A percentile compares a stretch with the other conserved stretches of the same genome.
Evolutionary conservation across 2,797 vertebrate species (phyloP).

Genomic region (Poecilia velifera): DNA sequence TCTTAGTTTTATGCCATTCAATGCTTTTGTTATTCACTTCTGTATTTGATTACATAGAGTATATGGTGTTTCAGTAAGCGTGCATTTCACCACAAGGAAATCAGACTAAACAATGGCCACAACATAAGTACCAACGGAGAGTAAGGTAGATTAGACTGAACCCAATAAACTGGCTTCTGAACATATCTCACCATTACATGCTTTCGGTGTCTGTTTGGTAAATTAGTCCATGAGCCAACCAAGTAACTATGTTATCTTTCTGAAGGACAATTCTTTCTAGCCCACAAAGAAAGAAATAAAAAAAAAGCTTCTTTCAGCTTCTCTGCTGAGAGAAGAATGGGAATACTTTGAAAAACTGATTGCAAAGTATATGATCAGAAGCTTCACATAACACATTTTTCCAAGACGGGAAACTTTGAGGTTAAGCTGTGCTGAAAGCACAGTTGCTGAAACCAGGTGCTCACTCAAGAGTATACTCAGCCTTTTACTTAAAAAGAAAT

Average conservation of each 20-base stretch:
- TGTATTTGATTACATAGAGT: not conserved
- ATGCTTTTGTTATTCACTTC: not conserved
- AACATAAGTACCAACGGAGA: not conserved
- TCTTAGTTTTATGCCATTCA: not conserved
- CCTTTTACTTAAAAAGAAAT: not conserved
- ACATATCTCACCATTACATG: not conserved
- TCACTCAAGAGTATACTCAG: not conserved
- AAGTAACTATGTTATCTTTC: not conserved
- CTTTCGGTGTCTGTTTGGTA: not conserved
- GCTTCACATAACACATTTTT: not conserved
- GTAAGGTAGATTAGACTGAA: not conserved
- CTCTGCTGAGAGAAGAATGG: not conserved
- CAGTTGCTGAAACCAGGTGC: not conserved
- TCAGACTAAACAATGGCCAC: not conserved
- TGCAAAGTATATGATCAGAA: not conserved
- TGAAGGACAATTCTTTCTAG: not conserved
- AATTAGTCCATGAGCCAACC: not conserved
- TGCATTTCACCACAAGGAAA: not conserved
- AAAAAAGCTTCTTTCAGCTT: not conserved
- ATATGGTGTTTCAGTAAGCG: not conserved
- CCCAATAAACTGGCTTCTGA: not conserved
- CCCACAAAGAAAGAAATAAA: not conserved
- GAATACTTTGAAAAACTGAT: not conserved
- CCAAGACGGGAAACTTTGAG: not conserved
- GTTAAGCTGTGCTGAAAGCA: not conserved